Base-by-base conservation (phyloP, 2,113 vertebrate genomes). In the Cnemophilus loriae region DNA sequence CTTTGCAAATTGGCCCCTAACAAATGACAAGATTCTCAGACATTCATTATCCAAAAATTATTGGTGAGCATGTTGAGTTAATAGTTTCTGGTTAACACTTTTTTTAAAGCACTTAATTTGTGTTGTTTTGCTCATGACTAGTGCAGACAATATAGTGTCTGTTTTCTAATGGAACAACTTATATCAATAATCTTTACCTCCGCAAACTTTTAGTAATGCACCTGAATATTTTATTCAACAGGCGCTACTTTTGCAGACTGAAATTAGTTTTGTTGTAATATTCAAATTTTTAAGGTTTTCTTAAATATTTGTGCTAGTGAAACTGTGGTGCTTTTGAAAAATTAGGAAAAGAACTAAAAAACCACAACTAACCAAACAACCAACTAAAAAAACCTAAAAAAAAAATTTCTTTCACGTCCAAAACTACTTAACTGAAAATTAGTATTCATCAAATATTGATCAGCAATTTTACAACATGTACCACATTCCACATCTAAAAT, bases 391-490 rank as follows among this genome's bases (percentile, higher is more conserved):
- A 2, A 23, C 12, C 0, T 7, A 37, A 55, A 9, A 44, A 53
- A 33, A 33, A 22, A 5, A 5, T 0, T 13, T 57, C 11, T 53
- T 49, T 32, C 11, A 22, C 9, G 37, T 75, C 11, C 23, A 39
- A 41, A 28, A 65, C 73, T 1, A 60, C 22, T 89, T 70, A 26
- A 64, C 17, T 55, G 44, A 67, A 69, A 83, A 84, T 60, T 55
- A 63, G 23, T 64, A 50, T 56, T 61, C 4, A 67, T 81, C 47
- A 84, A 84, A 91, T 91, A 94, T 55, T 77, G 39, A 90, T 78
- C 37, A 74, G 12, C 16, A 49, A 37, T 53, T 84, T 79, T 63
- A 21, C 14, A 60, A 4, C 12, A 42, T 16, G 16, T 16, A 61
- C 12, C 7, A 32, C 27, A 33, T 52, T 86, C 13, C 13, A 41